Conservation (phyloP, 2,797 vertebrate genomes). For the Trachops cirrhosus region DNA sequence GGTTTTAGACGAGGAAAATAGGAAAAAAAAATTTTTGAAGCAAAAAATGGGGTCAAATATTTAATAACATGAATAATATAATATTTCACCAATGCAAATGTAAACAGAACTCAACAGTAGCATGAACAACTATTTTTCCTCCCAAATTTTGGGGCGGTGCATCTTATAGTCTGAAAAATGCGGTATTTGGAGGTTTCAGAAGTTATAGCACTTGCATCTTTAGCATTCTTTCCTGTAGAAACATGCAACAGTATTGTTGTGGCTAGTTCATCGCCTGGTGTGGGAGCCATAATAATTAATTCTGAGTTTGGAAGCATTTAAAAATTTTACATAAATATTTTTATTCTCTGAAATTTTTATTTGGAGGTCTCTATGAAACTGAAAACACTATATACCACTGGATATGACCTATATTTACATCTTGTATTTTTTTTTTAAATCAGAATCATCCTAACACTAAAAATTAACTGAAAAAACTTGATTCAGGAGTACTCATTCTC, state of each 20-base stretch:
- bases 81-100: too few species aligned
- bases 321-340: conserved; percentile 58
- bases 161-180: too few species aligned
- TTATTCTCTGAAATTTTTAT: conserved; percentile 64
- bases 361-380: conserved; percentile 70
- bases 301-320: conserved; percentile 38
- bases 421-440: not conserved
- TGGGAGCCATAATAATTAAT: not conserved
- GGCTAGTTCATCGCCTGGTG: not conserved
- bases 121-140: too few species aligned
- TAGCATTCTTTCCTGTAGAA: conserved; percentile 37
- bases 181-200: conserved; percentile 66
- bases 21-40: too few species aligned
- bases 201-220: conserved; percentile 68
- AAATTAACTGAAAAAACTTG: not conserved
- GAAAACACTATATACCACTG: not conserved
- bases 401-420: not conserved
- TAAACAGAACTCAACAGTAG: too few species aligned
- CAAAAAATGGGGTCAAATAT: too few species aligned
- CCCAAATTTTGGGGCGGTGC: too few species aligned
- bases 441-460: not conserved
- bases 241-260: conserved; percentile 32
- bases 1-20: too few species aligned
- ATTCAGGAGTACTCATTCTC: not conserved
- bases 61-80: too few species aligned